A percentile compares a stretch with the other conserved stretches of the same genome.
These are phyloP conservation scores for Cerceris ruficornis DNA, from an alignment of 2,888 invertebrate species.

Conservation along the genomic window DNA sequence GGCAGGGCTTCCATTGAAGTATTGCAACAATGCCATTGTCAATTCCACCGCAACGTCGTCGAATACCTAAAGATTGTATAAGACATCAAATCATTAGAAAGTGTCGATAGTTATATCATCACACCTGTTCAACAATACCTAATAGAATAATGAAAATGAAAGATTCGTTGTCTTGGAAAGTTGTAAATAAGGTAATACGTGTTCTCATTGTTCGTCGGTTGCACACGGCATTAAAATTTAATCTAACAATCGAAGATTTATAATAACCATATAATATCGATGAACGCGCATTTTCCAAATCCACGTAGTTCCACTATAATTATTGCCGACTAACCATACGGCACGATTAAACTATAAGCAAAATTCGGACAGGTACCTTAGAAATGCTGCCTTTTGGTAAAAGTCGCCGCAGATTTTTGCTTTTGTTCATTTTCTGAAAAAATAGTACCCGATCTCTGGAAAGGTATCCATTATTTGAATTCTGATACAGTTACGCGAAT, in stretches of 20 bases:
- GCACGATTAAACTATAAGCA: conserved; percentile 28
- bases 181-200: neutral
- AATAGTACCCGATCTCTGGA: conserved; percentile 80
- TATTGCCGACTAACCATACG: conserved; percentile 47
- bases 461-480: conserved; percentile 73
- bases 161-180: neutral
- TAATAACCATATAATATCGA: neutral
- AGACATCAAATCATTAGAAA: conserved; percentile 13
- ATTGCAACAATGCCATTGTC: conserved; percentile 95
- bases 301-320: neutral
- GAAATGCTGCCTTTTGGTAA: conserved; percentile 86
- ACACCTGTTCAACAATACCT: conserved; percentile 2
- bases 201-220: neutral
- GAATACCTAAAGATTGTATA: conserved; percentile 87
- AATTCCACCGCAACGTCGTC: conserved; percentile 96
- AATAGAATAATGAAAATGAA: neutral
- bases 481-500: conserved; percentile 41
- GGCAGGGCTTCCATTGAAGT: conserved; percentile 89
- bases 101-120: neutral
- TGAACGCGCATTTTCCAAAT: neutral
- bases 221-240: neutral
- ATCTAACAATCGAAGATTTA: neutral
- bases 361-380: conserved; percentile 83
- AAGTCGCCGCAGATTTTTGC: conserved; percentile 85
- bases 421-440: conserved; percentile 87